Conservation (phyloP, 2,113 vertebrate species). For the Perca schrenkii region DNA sequence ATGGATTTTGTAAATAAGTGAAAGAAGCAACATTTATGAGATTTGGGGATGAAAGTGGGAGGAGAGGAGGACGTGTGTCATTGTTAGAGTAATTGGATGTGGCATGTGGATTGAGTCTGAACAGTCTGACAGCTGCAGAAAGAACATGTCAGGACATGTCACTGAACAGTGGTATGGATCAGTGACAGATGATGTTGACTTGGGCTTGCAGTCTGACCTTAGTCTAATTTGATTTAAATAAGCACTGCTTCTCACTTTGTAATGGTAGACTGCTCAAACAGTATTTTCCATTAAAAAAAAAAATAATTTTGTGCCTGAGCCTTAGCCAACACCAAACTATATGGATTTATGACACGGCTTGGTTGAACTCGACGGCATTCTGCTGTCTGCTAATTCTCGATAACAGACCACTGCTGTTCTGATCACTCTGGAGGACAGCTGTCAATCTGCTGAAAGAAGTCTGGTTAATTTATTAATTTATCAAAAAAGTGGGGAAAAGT, state of each 20-base stretch:
- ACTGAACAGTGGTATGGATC: constrained; percentile 35
- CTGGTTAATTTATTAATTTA: no score
- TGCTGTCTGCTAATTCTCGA: no score
- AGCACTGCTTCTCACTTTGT: constrained; percentile 4
- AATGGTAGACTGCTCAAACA: neutral
- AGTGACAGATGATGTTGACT: constrained; percentile 41
- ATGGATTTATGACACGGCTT: neutral
- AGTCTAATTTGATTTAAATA: constrained; percentile 20
- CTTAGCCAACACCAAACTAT: neutral
- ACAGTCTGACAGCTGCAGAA: constrained; percentile 26
- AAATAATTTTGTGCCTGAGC: neutral
- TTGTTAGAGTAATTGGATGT: constrained; percentile 22
- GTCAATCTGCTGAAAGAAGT: no score
- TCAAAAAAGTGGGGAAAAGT: no score
- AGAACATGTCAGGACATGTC: constrained; percentile 65
- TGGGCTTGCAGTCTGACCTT: constrained; percentile 22
- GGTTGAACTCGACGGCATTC: no score
- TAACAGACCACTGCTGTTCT: no score
- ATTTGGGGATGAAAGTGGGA: constrained; percentile 34
- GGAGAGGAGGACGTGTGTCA: constrained; percentile 2
- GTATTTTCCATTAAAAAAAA: neutral
- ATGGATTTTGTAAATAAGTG: constrained; percentile 18
- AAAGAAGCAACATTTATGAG: constrained; percentile 36
- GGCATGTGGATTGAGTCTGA: constrained; percentile 16
- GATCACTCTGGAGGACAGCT: no score